Conservation (phyloP, 2,797 vertebrate genomes). For the Sebastes taczanowskii region DNA sequence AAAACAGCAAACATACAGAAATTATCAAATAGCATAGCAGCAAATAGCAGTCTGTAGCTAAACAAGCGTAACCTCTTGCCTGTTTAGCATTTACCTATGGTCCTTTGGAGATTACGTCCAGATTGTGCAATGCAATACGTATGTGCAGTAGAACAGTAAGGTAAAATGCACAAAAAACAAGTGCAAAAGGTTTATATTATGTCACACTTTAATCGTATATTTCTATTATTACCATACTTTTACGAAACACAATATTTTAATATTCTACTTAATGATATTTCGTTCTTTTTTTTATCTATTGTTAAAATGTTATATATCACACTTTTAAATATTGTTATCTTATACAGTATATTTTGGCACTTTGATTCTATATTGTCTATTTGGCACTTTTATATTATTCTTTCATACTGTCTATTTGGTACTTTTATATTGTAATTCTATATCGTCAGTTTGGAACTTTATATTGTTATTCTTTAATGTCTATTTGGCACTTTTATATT, state of each 20-base stretch:
- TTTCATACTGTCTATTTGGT: neutral
- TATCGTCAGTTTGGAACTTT: neutral
- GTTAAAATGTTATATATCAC: too few relatives aligned
- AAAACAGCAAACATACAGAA: neutral
- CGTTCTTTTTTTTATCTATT: neutral
- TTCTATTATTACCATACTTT: neutral
- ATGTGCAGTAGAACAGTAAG: neutral
- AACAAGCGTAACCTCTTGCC: neutral
- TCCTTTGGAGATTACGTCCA: neutral
- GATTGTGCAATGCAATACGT: neutral
- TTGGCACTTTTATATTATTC: neutral
- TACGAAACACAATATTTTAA: neutral
- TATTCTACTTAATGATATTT: neutral
- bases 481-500: neutral
- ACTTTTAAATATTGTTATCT: too few relatives aligned
- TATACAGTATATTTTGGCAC: neutral
- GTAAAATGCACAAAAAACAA: neutral
- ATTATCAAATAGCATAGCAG: neutral
- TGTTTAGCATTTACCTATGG: neutral
- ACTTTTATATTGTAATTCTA: too few relatives aligned
- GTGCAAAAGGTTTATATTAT: too few relatives aligned
- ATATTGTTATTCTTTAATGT: neutral
- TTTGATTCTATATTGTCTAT: too few relatives aligned
- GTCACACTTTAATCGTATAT: too few relatives aligned
- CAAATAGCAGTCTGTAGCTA: neutral